Conservation (phyloP, 2,888 invertebrate genomes). For the Fragum sueziense region DNA sequence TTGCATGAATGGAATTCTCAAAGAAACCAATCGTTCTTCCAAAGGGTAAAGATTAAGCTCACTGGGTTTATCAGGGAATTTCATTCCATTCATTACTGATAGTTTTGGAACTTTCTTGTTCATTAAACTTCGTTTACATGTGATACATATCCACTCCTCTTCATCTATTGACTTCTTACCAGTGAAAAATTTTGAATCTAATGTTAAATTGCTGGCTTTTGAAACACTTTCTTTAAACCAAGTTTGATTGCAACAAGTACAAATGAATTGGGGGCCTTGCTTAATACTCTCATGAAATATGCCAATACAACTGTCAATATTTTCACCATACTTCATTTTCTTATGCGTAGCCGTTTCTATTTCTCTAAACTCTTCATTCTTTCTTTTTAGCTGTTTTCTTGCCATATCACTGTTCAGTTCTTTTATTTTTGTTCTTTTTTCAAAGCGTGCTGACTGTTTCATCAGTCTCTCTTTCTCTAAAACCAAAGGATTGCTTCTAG, state of each 20-base stretch:
- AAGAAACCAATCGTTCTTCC: conserved; percentile 13
- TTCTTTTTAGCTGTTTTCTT: background rate
- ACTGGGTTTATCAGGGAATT: conserved; percentile 47
- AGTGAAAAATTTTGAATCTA: conserved; percentile 33
- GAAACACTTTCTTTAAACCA: conserved; percentile 23
- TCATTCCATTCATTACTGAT: conserved; percentile 36
- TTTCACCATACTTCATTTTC: conserved; percentile 1
- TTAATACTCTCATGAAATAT: conserved; percentile 5
- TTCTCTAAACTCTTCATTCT: background rate
- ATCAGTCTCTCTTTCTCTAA: conserved; percentile 22
- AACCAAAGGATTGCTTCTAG: background rate
- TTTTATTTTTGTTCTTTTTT: background rate
- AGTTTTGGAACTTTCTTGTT: conserved; percentile 37
- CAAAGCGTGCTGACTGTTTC: background rate
- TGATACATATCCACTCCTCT: conserved; percentile 36
- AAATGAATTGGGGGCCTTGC: background rate
- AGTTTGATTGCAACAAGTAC: conserved; percentile 22
- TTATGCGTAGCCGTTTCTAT: background rate
- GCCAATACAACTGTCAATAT: background rate
- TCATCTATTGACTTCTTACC: conserved; percentile 29
- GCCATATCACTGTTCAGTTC: background rate
- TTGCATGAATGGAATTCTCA: conserved; percentile 40
- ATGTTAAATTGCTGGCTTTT: background rate
- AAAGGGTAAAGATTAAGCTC: conserved; percentile 44
- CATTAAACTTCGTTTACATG: conserved; percentile 37